phyloP scores from a whole-genome alignment of 2,888 invertebrate species.

The Xanthia icteritia region DNA sequence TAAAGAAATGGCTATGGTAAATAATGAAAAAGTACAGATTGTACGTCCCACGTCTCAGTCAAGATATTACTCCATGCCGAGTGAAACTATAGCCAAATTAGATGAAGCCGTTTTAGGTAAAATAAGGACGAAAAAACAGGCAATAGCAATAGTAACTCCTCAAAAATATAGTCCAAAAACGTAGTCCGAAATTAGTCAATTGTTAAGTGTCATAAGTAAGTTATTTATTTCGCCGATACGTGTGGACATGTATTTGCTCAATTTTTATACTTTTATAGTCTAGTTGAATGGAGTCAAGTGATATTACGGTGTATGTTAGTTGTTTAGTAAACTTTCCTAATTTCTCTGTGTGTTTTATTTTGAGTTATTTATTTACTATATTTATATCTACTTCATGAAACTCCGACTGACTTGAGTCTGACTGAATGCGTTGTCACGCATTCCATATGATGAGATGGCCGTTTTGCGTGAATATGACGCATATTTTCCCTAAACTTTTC shows the following conservation, averaged over 20 bases:
- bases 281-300: constrained; percentile 88
- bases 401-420: neutral
- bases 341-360: constrained; percentile 66
- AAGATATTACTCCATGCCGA: constrained; percentile 77
- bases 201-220: constrained; percentile 80
- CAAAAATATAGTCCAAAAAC: constrained; percentile 78
- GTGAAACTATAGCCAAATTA: constrained; percentile 81
- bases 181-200: constrained; percentile 81
- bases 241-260: constrained; percentile 83
- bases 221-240: constrained; percentile 70
- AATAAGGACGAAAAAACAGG: constrained; percentile 78
- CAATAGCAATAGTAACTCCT: constrained; percentile 74
- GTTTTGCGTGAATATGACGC: no score
- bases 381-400: neutral
- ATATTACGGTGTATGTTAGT: constrained; percentile 90
- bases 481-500: no score
- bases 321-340: constrained; percentile 85
- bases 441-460: no score
- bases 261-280: constrained; percentile 79
- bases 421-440: no score
- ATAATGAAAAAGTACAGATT: constrained; percentile 85
- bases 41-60: constrained; percentile 81
- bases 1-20: constrained; percentile 80
- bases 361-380: neutral
- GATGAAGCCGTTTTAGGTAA: constrained; percentile 85